A percentile compares a stretch with the other conserved stretches of the same genome.
Conservation (phyloP, 2,113 vertebrate genomes). For the Pomatostomus ruficeps region DNA sequence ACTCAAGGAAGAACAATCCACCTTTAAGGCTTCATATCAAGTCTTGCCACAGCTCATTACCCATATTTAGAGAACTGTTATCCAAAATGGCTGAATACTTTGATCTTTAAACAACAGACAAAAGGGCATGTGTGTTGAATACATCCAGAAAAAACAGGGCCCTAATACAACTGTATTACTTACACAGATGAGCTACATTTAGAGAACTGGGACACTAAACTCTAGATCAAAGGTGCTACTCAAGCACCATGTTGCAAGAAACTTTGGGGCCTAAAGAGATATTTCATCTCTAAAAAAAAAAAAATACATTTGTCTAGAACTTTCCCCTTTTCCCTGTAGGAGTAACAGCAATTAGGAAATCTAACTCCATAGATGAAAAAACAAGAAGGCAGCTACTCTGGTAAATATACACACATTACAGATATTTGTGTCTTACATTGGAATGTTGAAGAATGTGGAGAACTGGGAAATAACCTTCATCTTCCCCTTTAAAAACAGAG, state of each 20-base stretch:
- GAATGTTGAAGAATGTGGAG: neutral
- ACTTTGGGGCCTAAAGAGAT: neutral
- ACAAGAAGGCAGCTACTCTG: neutral
- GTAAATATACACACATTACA: neutral
- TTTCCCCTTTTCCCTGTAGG: neutral
- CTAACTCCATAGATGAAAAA: neutral
- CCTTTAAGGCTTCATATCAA: neutral
- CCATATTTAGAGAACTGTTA: neutral
- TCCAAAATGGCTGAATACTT: neutral
- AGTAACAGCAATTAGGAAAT: neutral
- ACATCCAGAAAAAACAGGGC: neutral
- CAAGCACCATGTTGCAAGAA: neutral
- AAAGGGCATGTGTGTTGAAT: neutral
- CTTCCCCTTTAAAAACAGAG: neutral
- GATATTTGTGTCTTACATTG: neutral
- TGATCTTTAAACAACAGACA: neutral
- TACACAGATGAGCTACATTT: neutral
- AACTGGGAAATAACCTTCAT: neutral
- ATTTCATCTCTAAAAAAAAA: neutral
- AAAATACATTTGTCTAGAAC: neutral
- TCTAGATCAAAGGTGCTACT: neutral
- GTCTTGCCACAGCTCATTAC: neutral
- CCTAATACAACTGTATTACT: neutral
- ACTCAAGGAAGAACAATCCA: neutral
- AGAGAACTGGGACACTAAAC: neutral